Evolutionary conservation across 1,140 invertebrate genomes (phyloP), one percentile per base, ranked within the genome.

Genomic region (Magallana angulata): DNA sequence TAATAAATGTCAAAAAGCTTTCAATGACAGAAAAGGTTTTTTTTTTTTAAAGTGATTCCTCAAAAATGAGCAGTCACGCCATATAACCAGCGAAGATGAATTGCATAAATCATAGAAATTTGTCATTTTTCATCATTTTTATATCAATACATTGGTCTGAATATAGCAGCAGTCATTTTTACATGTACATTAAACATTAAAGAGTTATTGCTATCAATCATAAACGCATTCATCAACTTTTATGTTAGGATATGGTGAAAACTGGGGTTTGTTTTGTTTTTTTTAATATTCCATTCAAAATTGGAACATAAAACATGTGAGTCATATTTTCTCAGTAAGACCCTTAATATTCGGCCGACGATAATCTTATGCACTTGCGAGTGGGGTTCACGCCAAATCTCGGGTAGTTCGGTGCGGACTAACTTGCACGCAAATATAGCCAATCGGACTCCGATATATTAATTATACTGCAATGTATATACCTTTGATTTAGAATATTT

Each of bases 41-140:
- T 24, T 24, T 24, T 24, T 24, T 24, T 2, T 0, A 5, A 48
- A 48, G 36, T 48, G 36, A 5, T 48, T 48, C 36, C 5, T 48
- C 2, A 48, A 48, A 48, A 48, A 48, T 48, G 36, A 48, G 36
- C 36, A 4, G 36, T 48, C 36, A 48, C 36, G 36, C 36, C 36
- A 48, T 48, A 5, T 48, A 48, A 48, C 36, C 36, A 4, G 36
- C 36, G 14, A 76, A 30, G 68, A 76, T 76, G 24, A 76, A 76
- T 76, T 30, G 1, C 24, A 12, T 11, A 76, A 76, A 76, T 30
- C 24, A 76, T 36, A 24, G 9, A 12, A 76, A 76, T 76, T 76
- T 76, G 24, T 76, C 68, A 76, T 76, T 30, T 76, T 76, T 76
- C 24, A 76, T 76, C 68, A 76, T 30, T 76, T 76, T 76, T 12